phyloP scores from a whole-genome alignment of 2,888 invertebrate genomes.

The Melinaea menophilus region DNA sequence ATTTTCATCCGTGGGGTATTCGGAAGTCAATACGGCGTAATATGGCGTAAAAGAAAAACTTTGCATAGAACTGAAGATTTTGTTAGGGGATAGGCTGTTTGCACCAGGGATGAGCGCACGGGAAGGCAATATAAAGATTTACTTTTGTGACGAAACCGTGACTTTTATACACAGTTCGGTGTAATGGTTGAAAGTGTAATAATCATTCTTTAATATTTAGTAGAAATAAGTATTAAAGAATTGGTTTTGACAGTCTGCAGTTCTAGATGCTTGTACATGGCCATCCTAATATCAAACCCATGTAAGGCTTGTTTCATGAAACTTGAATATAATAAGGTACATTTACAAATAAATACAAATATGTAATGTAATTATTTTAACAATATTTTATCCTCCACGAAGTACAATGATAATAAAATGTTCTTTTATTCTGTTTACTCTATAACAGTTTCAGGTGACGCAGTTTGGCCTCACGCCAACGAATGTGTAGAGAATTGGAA shows the following conservation, averaged over 20 bases:
- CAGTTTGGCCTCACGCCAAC: conserved; percentile 4
- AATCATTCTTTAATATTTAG: neutral
- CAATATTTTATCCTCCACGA: neutral
- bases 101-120: conserved; percentile 28
- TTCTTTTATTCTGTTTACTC: conserved; percentile 5
- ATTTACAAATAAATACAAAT: neutral
- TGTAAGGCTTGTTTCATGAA: no score
- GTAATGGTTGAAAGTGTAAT: neutral
- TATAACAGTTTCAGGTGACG: conserved; percentile 4
- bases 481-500: conserved; percentile 4
- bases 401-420: conserved; percentile 3
- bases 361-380: neutral
- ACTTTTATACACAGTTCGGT: neutral
- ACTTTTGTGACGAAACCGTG: conserved; percentile 3
- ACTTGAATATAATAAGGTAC: no score
- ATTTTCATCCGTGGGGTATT: conserved; percentile 15
- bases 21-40: conserved; percentile 36
- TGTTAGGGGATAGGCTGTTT: conserved; percentile 46
- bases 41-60: conserved; percentile 46
- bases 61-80: conserved; percentile 44
- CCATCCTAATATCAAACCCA: no score
- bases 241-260: no score
- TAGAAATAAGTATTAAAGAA: no score
- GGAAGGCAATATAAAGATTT: conserved; percentile 4
- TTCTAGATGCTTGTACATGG: no score